Evolutionary conservation across 2,797 vertebrate species (phyloP).

Genomic region (Sparidentex hasta): DNA sequence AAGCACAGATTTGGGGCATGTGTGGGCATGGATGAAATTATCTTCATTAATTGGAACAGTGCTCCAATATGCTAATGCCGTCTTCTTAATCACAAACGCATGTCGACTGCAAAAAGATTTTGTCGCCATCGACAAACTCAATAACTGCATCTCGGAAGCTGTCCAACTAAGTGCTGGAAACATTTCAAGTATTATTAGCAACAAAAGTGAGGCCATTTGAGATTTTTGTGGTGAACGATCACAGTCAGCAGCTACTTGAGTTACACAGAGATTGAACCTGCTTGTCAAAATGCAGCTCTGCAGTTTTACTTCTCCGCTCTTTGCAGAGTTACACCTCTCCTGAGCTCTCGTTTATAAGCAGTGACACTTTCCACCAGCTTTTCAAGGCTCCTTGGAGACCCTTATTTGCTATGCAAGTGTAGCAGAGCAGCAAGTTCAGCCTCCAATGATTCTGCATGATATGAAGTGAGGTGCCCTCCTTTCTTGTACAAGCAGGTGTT

Average conservation of each 20-base stretch:
- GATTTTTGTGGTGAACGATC: constrained; percentile 60
- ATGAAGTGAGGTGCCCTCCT: constrained; percentile 53
- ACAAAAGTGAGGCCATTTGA: constrained; percentile 59
- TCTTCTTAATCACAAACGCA: constrained; percentile 70
- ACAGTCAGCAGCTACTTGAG: constrained; percentile 73
- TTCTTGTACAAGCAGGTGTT: constrained; percentile 66
- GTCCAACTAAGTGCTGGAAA: constrained; percentile 51
- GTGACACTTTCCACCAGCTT: constrained; percentile 74
- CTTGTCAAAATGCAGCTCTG: constrained; percentile 71
- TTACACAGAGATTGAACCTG: constrained; percentile 61
- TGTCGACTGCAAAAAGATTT: constrained; percentile 71
- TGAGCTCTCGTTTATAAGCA: constrained; percentile 70
- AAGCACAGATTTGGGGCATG: constrained; percentile 67
- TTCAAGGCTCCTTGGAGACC: constrained; percentile 73
- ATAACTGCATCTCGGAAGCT: constrained; percentile 46
- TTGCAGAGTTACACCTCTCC: constrained; percentile 66
- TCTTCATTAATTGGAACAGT: constrained; percentile 78
- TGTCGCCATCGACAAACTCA: constrained; percentile 58
- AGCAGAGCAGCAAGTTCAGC: constrained; percentile 68
- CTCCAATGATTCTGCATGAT: constrained; percentile 57
- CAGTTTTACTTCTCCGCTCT: constrained; percentile 57
- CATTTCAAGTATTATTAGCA: constrained; percentile 61
- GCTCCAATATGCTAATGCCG: constrained; percentile 77
- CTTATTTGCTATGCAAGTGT: constrained; percentile 74
- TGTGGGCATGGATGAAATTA: constrained; percentile 77